A percentile compares a stretch with the other conserved stretches of the same genome.
Conservation (phyloP, 2,797 vertebrate genomes). For the Hybognathus amarus region DNA sequence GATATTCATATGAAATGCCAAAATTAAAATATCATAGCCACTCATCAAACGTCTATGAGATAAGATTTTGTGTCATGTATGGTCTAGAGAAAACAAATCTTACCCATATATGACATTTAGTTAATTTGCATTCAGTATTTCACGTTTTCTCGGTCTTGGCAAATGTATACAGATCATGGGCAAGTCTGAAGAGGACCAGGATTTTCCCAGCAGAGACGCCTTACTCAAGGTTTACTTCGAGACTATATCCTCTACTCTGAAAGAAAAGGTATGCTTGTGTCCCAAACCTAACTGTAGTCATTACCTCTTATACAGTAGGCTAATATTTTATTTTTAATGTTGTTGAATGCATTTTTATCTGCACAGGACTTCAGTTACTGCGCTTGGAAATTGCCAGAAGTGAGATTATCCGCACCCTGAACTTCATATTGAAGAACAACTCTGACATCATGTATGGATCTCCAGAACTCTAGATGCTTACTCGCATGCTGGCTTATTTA, state of each 20-base stretch:
- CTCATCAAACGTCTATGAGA: neutral
- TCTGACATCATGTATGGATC: neutral
- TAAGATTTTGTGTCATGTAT: neutral
- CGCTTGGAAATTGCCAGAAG: conserved; percentile 54
- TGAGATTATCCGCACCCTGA: conserved; percentile 41
- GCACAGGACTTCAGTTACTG: conserved; percentile 53
- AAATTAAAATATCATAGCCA: neutral
- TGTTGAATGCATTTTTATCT: neutral
- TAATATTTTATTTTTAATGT: neutral
- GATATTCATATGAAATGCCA: neutral
- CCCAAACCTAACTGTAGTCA: neutral
- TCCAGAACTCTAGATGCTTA: no score
- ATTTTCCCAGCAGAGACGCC: conserved; percentile 26
- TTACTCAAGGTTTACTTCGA: conserved; percentile 51
- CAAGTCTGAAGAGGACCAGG: neutral
- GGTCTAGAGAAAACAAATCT: neutral
- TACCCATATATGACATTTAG: neutral
- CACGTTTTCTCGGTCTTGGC: neutral
- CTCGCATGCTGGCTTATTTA: neutral
- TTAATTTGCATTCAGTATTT: neutral
- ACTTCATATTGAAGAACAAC: conserved; percentile 51
- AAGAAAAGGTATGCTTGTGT: conserved; percentile 46
- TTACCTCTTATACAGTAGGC: neutral
- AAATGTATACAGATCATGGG: conserved; percentile 40
- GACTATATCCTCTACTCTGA: conserved; percentile 43